Conservation (phyloP, 2,888 invertebrate genomes). For the Amiota minor region DNA sequence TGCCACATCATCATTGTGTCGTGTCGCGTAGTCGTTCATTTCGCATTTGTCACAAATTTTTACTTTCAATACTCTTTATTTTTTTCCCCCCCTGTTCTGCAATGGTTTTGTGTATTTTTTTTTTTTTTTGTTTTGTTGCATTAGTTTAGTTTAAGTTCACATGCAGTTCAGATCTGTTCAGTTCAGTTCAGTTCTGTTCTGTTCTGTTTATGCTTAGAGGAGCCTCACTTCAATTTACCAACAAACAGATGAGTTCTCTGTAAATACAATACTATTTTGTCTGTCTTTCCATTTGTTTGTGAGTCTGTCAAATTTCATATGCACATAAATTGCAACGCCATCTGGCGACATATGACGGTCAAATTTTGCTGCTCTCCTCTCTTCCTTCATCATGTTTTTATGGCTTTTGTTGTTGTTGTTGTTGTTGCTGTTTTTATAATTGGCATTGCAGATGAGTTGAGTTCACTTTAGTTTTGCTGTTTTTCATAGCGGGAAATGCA, state of each 20-base stretch:
- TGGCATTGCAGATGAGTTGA: constrained; percentile 63
- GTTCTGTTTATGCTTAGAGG: too few species aligned
- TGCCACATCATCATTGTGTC: too few species aligned
- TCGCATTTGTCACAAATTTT: constrained; percentile 14
- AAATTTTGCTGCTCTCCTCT: not conserved
- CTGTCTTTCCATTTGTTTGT: not conserved
- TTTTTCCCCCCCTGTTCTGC: too few species aligned
- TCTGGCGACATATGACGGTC: constrained; percentile 3
- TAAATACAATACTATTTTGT: not conserved
- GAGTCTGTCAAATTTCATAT: not conserved
- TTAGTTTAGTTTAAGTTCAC: not conserved
- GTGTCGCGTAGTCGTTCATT: too few species aligned
- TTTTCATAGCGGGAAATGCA: constrained; percentile 24
- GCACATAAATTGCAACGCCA: constrained; percentile 22
- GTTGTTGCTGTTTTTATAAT: constrained; percentile 55
- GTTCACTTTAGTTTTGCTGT: constrained; percentile 8
- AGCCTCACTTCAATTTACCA: too few species aligned
- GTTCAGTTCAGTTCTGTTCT: too few species aligned
- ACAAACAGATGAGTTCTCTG: too few species aligned
- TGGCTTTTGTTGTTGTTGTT: constrained; percentile 28
- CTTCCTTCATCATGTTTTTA: not conserved
- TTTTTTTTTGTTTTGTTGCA: not conserved
- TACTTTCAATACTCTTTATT: constrained; percentile 15
- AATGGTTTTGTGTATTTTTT: too few species aligned
- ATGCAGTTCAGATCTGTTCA: not conserved